phyloP scores from a whole-genome alignment of 2,113 vertebrate genomes.

The Eublepharis macularius region DNA sequence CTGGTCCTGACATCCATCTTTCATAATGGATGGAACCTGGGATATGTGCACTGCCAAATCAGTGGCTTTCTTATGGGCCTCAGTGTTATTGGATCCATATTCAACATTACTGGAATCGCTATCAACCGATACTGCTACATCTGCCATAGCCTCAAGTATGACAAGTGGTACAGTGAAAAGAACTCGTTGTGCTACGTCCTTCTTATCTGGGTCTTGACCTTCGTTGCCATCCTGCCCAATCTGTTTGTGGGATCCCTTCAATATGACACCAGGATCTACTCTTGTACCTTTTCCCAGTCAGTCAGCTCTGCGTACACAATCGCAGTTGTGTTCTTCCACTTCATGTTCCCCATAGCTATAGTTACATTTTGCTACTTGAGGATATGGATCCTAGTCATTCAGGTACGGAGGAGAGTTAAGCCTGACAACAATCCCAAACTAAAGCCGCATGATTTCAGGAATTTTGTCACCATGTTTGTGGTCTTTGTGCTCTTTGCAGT shows the following conservation, averaged over 20 bases:
- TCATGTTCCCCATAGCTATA: slow-evolving; percentile 90
- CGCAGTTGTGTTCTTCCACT: slow-evolving; percentile 95
- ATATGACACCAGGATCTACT: slow-evolving; percentile 92
- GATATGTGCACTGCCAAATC: slow-evolving; percentile 91
- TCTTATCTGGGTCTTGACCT: slow-evolving; percentile 89
- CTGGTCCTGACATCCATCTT: slow-evolving; percentile 91
- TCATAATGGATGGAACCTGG: slow-evolving; percentile 90
- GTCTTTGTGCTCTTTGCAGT: slow-evolving; percentile 96
- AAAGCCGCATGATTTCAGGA: slow-evolving; percentile 91
- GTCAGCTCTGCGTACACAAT: slow-evolving; percentile 92
- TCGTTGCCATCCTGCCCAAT: slow-evolving; percentile 92
- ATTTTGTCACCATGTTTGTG: slow-evolving; percentile 97
- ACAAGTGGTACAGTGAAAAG: slow-evolving; percentile 89
- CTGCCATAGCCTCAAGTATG: slow-evolving; percentile 94
- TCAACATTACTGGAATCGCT: slow-evolving; percentile 96
- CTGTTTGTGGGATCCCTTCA: slow-evolving; percentile 88
- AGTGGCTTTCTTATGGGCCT: slow-evolving; percentile 96
- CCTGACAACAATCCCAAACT: slow-evolving; percentile 86
- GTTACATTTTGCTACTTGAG: slow-evolving; percentile 95
- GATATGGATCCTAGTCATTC: slow-evolving; percentile 95
- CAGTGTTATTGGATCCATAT: slow-evolving; percentile 95
- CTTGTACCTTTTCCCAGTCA: slow-evolving; percentile 92
- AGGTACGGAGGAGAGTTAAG: slow-evolving; percentile 88
- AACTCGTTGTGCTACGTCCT: slow-evolving; percentile 90
- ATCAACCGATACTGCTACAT: slow-evolving; percentile 97